Percentiles rank a stretch among this genome's conserved stretches.
Evolutionary conservation across 1,140 invertebrate genomes (phyloP).

Genomic region (Sycophila sp.): DNA sequence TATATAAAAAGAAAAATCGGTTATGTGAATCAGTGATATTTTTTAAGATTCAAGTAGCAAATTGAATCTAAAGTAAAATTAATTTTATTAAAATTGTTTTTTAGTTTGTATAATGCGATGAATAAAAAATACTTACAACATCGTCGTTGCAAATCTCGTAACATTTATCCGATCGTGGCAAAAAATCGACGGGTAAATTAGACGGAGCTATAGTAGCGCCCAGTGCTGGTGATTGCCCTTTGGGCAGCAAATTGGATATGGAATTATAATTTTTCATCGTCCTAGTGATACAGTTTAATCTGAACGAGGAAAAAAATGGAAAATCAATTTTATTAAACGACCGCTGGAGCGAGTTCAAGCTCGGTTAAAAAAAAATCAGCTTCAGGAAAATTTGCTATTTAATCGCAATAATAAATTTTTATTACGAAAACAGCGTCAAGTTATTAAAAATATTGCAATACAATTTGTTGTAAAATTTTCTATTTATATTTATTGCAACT

Average conservation of each 20-base stretch:
- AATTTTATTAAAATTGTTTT: not conserved
- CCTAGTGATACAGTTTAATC: constrained; percentile 43
- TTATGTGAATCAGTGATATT: no score
- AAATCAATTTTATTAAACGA: no score
- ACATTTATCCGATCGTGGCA: constrained; percentile 33
- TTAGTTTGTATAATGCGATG: not conserved
- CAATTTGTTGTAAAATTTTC: no score
- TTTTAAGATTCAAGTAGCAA: not conserved
- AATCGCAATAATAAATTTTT: constrained; percentile 2
- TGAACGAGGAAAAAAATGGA: no score
- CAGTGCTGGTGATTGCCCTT: constrained; percentile 37
- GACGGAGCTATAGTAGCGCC: no score
- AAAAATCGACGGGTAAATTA: not conserved
- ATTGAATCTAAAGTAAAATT: not conserved
- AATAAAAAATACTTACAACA: constrained; percentile 40
- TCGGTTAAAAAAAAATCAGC: no score
- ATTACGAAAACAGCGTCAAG: not conserved
- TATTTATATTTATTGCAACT: no score
- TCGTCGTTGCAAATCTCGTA: constrained; percentile 45
- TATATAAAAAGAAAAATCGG: no score
- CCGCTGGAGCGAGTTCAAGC: no score
- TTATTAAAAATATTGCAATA: no score
- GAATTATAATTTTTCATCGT: constrained; percentile 42
- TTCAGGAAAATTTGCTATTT: no score
- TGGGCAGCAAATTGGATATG: constrained; percentile 38